These are phyloP conservation scores for Dendrolimus houi DNA, from an alignment of 2,888 invertebrate species.

Conservation along the genomic window DNA sequence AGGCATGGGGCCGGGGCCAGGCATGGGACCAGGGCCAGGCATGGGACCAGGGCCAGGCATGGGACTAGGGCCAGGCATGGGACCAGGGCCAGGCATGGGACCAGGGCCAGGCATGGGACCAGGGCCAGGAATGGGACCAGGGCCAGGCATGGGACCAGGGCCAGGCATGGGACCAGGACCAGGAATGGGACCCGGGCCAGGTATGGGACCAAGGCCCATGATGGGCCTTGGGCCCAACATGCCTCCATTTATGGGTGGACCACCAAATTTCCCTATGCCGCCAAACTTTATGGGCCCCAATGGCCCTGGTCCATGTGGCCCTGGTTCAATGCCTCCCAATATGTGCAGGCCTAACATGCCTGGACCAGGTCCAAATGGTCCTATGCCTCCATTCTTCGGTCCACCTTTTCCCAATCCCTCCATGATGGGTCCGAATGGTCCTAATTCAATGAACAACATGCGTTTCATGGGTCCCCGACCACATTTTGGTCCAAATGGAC, in stretches of 20 bases:
- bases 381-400: constrained; percentile 40
- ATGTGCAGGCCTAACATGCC: constrained; percentile 38
- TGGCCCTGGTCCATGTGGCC: constrained; percentile 39
- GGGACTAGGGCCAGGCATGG: constrained; percentile 19
- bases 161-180: constrained; percentile 31
- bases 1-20: constrained; percentile 16
- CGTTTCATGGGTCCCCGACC: constrained; percentile 52
- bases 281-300: constrained; percentile 61
- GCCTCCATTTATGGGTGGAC: constrained; percentile 41
- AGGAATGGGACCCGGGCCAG: constrained; percentile 17
- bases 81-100: constrained; percentile 18
- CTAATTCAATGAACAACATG: constrained; percentile 37
- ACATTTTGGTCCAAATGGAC: constrained; percentile 54
- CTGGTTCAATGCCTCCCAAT: constrained; percentile 38
- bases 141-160: constrained; percentile 30
- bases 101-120: constrained; percentile 25
- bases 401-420: constrained; percentile 32
- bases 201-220: constrained; percentile 28
- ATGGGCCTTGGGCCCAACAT: constrained; percentile 27
- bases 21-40: constrained; percentile 14
- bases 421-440: constrained; percentile 37
- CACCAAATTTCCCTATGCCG: constrained; percentile 56
- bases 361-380: constrained; percentile 33
- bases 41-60: constrained; percentile 12
- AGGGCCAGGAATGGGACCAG: constrained; percentile 27